These are phyloP conservation scores for Rhyzopertha dominica DNA, from an alignment of 1,140 invertebrate species.

Conservation along the genomic window DNA sequence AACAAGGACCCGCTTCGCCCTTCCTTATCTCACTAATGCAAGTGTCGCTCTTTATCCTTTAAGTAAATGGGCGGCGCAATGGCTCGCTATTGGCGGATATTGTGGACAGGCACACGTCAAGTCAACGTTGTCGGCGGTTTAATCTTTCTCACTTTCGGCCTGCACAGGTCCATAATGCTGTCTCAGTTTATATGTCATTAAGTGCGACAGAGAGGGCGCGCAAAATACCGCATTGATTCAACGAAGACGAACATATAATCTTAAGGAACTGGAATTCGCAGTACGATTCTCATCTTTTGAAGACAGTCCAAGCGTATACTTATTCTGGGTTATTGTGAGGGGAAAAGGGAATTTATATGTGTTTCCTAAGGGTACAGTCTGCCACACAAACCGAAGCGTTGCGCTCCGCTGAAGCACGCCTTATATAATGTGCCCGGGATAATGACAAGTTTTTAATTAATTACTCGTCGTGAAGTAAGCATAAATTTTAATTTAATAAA, in stretches of 20 bases:
- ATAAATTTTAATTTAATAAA: constrained; percentile 34
- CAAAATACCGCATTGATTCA: constrained; percentile 13
- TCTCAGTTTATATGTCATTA: constrained; percentile 24
- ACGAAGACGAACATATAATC: constrained; percentile 30
- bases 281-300: constrained; percentile 41
- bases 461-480: constrained; percentile 28
- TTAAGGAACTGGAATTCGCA: constrained; percentile 42
- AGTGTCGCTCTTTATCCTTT: constrained; percentile 43
- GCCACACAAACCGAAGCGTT: constrained; percentile 29
- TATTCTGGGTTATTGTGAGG: constrained; percentile 20
- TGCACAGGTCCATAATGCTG: constrained; percentile 25
- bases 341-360: constrained; percentile 31
- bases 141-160: constrained; percentile 31
- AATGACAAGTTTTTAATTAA: constrained; percentile 41
- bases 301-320: constrained; percentile 40
- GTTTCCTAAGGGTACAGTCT: constrained; percentile 39
- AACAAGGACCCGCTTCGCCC: constrained; percentile 21
- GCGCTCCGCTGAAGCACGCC: constrained; percentile 29
- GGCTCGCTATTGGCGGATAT: constrained; percentile 21
- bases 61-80: constrained; percentile 40
- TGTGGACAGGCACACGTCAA: constrained; percentile 27
- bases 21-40: constrained; percentile 36
- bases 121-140: constrained; percentile 37
- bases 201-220: constrained; percentile 18
- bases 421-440: constrained; percentile 31